phyloP scores from a whole-genome alignment of 2,113 vertebrate genomes.

The Labeo catla region DNA sequence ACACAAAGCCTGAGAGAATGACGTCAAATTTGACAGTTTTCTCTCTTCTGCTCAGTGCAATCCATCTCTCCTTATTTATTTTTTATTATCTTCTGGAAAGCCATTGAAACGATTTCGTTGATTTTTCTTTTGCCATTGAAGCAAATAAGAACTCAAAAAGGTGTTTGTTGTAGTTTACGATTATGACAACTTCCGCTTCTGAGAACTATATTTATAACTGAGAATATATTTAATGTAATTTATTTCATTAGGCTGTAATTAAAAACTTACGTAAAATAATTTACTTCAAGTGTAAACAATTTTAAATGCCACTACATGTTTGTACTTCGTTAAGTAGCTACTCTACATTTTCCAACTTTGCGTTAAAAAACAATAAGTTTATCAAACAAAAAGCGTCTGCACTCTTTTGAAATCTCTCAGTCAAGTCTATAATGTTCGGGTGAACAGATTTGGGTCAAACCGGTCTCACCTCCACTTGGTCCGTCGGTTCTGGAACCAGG shows the following conservation, averaged over 20 bases:
- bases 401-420: neutral
- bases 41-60: too few relatives aligned
- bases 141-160: neutral
- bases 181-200: neutral
- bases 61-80: too few relatives aligned
- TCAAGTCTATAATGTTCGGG: neutral
- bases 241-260: neutral
- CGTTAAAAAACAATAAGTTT: neutral
- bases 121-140: neutral
- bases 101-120: neutral
- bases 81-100: too few relatives aligned
- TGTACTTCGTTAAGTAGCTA: neutral
- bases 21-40: too few relatives aligned
- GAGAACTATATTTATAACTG: too few relatives aligned
- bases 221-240: neutral
- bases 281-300: neutral
- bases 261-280: neutral
- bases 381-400: neutral
- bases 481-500: conserved; percentile 82
- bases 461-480: conserved; percentile 87
- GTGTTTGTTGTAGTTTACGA: neutral
- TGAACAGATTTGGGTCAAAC: neutral
- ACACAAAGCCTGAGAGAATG: too few relatives aligned
- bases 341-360: neutral
- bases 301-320: neutral